A percentile compares a stretch with the other conserved stretches of the same genome.
These are phyloP conservation scores for Branchellion lobata DNA, from an alignment of 2,888 invertebrate genomes.

Conservation along the genomic window DNA sequence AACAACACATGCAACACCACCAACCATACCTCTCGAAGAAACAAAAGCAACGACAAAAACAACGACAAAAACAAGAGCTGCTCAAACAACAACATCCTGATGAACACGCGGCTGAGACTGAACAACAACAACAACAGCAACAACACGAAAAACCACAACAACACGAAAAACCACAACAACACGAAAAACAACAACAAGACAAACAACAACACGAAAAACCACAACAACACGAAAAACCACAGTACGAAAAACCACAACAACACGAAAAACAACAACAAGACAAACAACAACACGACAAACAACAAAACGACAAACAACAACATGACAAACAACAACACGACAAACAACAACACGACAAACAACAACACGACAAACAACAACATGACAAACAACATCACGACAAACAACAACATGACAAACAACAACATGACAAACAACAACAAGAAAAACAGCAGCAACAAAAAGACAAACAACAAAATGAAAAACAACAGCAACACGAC, in stretches of 20 bases:
- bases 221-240: background rate
- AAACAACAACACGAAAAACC: background rate
- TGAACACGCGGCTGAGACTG: background rate
- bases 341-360: background rate
- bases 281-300: background rate
- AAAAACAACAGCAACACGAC: conserved; percentile 1
- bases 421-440: background rate
- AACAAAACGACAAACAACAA: background rate
- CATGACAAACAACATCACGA: background rate
- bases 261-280: background rate
- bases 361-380: background rate
- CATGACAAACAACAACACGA: background rate
- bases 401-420: background rate
- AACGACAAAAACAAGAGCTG: background rate
- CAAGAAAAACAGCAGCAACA: background rate
- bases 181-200: background rate
- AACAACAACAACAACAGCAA: background rate
- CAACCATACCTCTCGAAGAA: conserved; percentile 6
- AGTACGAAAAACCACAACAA: background rate
- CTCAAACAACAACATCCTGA: background rate
- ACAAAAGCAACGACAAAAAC: conserved; percentile 11
- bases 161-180: background rate
- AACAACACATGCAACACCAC: background rate
- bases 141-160: background rate
- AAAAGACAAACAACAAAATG: background rate